A percentile compares a stretch with the other conserved stretches of the same genome.
Evolutionary conservation across 2,113 vertebrate species (phyloP).

Genomic region (Callionymus lyra): DNA sequence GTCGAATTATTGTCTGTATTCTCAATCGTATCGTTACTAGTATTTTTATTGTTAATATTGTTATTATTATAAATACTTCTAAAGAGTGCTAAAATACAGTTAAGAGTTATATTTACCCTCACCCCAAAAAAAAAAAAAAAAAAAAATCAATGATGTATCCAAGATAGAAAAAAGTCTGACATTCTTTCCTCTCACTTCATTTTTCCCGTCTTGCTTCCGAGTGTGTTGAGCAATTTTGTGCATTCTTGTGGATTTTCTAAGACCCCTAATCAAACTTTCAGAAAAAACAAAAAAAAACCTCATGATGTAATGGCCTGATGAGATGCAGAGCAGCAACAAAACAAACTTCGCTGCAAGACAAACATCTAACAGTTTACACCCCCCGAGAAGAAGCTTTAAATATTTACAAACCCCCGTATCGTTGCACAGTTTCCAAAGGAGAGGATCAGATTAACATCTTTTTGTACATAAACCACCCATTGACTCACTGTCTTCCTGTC

Average conservation of each 20-base stretch:
- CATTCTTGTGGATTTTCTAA: conserved; percentile 56
- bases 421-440: conserved; percentile 39
- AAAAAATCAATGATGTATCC: no score
- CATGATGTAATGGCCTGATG: conserved; percentile 46
- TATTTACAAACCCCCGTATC: conserved; percentile 53
- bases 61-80: no score
- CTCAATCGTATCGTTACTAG: no score
- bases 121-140: no score
- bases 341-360: conserved; percentile 22
- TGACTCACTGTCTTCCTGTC: conserved; percentile 65
- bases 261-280: conserved; percentile 57
- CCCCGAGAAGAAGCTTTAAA: conserved; percentile 50
- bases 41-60: no score
- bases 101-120: no score
- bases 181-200: conserved; percentile 46
- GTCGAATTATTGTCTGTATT: no score
- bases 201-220: conserved; percentile 4
- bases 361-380: conserved; percentile 55
- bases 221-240: conserved; percentile 40
- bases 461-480: conserved; percentile 67
- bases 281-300: conserved; percentile 46
- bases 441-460: conserved; percentile 61
- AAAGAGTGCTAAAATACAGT: no score
- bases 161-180: no score
- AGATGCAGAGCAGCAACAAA: conserved; percentile 40